These are phyloP conservation scores for Manduca sexta DNA, from an alignment of 1,140 invertebrate species.

Conservation along the genomic window DNA sequence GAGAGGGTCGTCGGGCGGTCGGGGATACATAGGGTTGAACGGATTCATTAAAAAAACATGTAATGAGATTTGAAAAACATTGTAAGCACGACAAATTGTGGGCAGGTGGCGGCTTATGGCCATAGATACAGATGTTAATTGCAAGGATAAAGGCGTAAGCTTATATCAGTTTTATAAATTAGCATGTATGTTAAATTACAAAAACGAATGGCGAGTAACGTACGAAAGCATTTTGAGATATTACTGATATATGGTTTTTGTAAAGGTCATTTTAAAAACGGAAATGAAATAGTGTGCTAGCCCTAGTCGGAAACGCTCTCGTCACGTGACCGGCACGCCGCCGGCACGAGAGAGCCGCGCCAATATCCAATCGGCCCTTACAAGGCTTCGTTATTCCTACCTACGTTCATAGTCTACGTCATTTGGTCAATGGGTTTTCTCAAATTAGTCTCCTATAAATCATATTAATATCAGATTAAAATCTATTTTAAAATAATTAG, in stretches of 20 bases:
- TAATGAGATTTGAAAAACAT: not conserved
- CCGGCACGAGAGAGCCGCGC: constrained; percentile 1
- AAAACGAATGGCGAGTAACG: no score
- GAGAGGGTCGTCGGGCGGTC: not conserved
- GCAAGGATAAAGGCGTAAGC: no score
- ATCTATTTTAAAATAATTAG: no score
- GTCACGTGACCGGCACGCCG: constrained; percentile 20
- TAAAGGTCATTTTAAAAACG: no score
- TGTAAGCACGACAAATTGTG: not conserved
- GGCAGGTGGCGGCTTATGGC: no score
- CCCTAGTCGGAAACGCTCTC: not conserved
- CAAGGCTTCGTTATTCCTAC: constrained; percentile 18
- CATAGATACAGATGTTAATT: no score
- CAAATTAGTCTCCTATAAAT: no score
- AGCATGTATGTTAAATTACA: no score
- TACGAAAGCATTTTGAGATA: no score
- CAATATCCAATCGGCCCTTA: constrained; percentile 14
- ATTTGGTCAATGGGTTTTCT: no score
- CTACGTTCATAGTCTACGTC: not conserved
- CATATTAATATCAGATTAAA: no score
- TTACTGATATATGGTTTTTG: not conserved
- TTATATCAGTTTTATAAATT: no score
- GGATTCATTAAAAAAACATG: not conserved
- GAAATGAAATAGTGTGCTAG: not conserved
- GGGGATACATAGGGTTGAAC: not conserved